A percentile compares a stretch with the other conserved stretches of the same genome.
phyloP scores from a whole-genome alignment of 2,797 vertebrate genomes.

The Onychomys leucogaster region DNA sequence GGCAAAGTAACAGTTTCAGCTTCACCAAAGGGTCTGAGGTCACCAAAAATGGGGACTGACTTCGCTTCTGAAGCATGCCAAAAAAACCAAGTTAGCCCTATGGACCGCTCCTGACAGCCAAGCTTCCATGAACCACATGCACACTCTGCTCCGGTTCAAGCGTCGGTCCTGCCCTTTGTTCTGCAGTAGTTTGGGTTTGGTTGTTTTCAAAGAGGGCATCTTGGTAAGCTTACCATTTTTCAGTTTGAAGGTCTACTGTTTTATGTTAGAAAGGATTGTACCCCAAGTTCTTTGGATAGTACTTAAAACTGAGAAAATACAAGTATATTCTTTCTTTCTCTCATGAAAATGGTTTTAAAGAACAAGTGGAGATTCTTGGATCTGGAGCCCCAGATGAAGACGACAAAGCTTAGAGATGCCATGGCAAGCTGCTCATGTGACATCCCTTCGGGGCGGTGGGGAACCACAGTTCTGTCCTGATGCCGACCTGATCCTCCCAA shows the following conservation, averaged over 20 bases:
- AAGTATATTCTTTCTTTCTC: constrained; percentile 31
- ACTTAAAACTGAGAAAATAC: constrained; percentile 13
- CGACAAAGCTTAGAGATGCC: neutral
- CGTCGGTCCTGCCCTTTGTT: neutral
- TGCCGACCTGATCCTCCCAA: neutral
- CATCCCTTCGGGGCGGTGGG: neutral
- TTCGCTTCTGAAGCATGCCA: neutral
- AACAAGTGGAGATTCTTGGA: neutral
- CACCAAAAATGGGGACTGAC: neutral
- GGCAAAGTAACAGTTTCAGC: neutral
- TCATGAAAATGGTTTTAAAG: neutral
- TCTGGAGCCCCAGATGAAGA: neutral
- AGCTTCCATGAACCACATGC: neutral
- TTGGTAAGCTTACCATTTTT: neutral
- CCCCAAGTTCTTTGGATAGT: neutral
- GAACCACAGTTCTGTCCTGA: neutral
- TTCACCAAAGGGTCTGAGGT: neutral
- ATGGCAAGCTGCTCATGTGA: neutral
- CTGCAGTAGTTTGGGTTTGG: neutral
- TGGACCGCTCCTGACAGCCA: neutral
- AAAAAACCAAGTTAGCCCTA: neutral
- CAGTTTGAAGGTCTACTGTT: neutral
- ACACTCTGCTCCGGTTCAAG: neutral
- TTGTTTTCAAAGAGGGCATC: neutral
- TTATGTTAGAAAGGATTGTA: neutral